These are phyloP conservation scores for Ptyas mucosa DNA, from an alignment of 2,113 vertebrate species.

Conservation along the genomic window DNA sequence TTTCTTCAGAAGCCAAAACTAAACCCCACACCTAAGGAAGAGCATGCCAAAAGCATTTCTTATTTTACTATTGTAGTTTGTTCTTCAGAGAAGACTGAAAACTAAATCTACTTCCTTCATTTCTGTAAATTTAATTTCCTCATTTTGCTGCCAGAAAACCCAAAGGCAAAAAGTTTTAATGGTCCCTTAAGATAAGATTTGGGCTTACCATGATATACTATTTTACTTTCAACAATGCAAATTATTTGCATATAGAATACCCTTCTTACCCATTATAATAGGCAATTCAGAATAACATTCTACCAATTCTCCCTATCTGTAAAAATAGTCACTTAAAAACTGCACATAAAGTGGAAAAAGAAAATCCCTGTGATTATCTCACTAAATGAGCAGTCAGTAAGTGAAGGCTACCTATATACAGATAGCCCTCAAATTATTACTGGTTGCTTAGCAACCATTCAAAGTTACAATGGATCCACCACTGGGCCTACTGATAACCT, in stretches of 20 bases:
- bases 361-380: not conserved
- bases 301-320: not conserved
- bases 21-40: slow-evolving; percentile 87
- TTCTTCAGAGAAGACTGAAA: not conserved
- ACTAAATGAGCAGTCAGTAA: not conserved
- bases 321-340: not conserved
- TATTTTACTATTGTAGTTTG: not conserved
- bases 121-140: not conserved
- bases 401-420: not conserved
- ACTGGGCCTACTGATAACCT: not conserved
- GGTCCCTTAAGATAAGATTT: not conserved
- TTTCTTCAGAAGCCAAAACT: slow-evolving; percentile 81
- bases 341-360: no score
- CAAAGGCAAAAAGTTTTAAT: not conserved
- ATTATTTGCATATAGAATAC: not conserved
- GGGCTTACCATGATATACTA: not conserved
- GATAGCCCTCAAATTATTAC: not conserved
- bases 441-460: not conserved
- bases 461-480: not conserved
- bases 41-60: not conserved
- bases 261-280: no score
- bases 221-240: not conserved
- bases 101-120: not conserved
- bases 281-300: not conserved
- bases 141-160: not conserved